Conservation (phyloP, 1,140 invertebrate species). For the Archivesica marissinica region DNA sequence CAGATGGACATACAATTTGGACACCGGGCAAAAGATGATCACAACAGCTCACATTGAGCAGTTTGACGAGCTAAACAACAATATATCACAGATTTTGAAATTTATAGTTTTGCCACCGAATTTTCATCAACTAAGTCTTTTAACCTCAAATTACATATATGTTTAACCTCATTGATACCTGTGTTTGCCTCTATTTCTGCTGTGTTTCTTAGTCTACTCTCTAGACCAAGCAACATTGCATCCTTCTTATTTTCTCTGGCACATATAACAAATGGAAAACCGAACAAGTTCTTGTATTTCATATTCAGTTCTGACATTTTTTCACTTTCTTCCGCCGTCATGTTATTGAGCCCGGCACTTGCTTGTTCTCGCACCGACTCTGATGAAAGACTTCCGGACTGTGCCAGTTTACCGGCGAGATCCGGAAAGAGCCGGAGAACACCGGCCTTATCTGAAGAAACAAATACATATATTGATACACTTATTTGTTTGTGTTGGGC, state of each 20-base stretch:
- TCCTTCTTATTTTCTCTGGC: constrained; percentile 51
- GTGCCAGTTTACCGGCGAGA: constrained; percentile 36
- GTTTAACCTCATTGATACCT: constrained; percentile 33
- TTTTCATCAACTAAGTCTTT: neutral
- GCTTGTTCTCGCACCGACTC: constrained; percentile 18
- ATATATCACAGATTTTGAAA: too few species aligned
- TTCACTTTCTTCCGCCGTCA: constrained; percentile 11
- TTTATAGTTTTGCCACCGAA: too few species aligned
- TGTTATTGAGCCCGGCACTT: neutral
- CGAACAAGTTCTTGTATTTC: constrained; percentile 30
- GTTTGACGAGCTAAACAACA: too few species aligned
- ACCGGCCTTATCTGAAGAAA: constrained; percentile 43
- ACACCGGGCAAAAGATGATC: too few species aligned
- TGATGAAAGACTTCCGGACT: constrained; percentile 4
- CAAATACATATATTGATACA: neutral
- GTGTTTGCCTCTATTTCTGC: neutral
- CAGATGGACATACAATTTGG: too few species aligned
- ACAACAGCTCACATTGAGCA: too few species aligned
- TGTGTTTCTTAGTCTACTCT: constrained; percentile 11
- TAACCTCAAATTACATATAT: constrained; percentile 30
- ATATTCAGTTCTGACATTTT: constrained; percentile 25
- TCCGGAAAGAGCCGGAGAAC: constrained; percentile 29
- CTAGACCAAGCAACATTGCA: constrained; percentile 14
- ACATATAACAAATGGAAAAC: constrained; percentile 49
- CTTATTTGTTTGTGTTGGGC: neutral